phyloP scores from a whole-genome alignment of 2,113 vertebrate species.

The Dipodomys spectabilis region DNA sequence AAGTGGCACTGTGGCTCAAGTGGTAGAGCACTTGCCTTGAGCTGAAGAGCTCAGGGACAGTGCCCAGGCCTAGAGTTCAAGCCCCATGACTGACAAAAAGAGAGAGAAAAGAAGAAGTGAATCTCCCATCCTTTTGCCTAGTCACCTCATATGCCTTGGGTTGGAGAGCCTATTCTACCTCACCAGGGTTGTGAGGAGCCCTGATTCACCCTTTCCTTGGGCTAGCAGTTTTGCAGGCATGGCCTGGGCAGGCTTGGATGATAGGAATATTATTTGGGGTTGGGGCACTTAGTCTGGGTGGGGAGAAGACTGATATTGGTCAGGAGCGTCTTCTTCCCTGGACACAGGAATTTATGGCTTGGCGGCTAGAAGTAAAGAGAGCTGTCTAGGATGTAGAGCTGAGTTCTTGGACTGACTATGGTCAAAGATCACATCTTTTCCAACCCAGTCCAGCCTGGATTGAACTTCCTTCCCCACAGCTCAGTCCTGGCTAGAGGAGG shows the following conservation, averaged over 20 bases:
- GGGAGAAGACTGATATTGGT: background rate
- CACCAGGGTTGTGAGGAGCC: background rate
- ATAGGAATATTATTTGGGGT: background rate
- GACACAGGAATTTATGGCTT: background rate
- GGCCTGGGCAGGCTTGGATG: no score
- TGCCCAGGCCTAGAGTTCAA: no score
- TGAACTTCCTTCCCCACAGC: background rate
- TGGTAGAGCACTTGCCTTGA: no score
- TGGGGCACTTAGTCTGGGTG: background rate
- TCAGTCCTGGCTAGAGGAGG: background rate
- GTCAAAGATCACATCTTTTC: background rate
- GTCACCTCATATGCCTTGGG: background rate
- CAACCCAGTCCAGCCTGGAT: background rate
- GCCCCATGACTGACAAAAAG: no score
- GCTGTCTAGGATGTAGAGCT: background rate
- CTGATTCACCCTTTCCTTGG: background rate
- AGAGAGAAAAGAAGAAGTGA: background rate
- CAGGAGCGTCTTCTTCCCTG: background rate
- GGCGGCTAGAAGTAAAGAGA: background rate
- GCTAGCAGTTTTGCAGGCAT: background rate
- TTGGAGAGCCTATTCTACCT: background rate
- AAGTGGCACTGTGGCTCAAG: no score
- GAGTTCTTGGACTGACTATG: background rate
- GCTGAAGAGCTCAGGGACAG: no score
- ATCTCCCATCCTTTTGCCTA: background rate